A percentile compares a stretch with the other conserved stretches of the same genome.
These are phyloP conservation scores for Ellobius talpinus DNA, from an alignment of 2,113 vertebrate genomes.

Conservation along the genomic window DNA sequence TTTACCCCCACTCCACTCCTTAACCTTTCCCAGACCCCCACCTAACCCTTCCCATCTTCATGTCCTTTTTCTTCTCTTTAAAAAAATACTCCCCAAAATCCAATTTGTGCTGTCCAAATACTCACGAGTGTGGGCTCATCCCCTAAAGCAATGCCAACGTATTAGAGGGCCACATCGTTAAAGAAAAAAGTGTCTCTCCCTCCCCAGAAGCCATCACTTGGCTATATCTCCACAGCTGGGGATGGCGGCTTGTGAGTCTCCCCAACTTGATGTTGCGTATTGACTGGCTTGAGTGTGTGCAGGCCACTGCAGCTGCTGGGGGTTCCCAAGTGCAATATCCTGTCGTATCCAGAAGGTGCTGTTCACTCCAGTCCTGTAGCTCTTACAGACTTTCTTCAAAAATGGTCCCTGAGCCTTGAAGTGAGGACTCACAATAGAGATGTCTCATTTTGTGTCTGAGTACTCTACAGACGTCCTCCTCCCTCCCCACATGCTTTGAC, in stretches of 20 bases:
- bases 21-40: background rate
- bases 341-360: too few relatives aligned
- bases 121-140: too few relatives aligned
- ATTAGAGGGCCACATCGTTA: too few relatives aligned
- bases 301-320: background rate
- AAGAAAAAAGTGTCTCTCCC: background rate
- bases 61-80: background rate
- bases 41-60: background rate
- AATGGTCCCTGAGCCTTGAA: background rate
- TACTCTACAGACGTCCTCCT: fast-evolving
- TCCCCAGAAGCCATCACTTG: background rate
- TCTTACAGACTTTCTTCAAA: background rate
- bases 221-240: background rate
- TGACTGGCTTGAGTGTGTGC: too few relatives aligned
- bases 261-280: too few relatives aligned
- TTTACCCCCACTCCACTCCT: background rate
- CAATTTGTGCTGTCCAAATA: background rate
- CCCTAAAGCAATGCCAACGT: background rate
- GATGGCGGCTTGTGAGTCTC: background rate
- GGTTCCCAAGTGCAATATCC: too few relatives aligned
- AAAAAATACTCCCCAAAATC: background rate
- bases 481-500: background rate
- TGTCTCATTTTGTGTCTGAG: background rate
- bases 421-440: too few relatives aligned
- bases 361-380: background rate